phyloP scores from a whole-genome alignment of 2,888 invertebrate genomes.

The Cosmopolites sordidus region DNA sequence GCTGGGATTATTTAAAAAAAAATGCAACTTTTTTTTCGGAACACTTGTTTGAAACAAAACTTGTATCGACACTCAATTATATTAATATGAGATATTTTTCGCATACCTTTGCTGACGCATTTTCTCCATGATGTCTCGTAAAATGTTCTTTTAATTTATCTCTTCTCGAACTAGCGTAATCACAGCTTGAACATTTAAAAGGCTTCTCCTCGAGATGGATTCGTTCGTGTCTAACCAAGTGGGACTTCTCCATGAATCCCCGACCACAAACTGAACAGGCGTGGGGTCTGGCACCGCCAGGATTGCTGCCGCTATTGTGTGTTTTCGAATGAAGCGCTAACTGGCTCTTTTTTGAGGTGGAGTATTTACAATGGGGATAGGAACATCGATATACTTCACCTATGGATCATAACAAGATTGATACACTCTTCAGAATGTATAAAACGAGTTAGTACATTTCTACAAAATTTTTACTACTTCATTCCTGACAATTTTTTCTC shows the following conservation, averaged over 20 bases:
- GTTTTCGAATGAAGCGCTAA: constrained; percentile 61
- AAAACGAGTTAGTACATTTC: no score
- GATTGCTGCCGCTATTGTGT: constrained; percentile 49
- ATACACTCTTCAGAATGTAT: no score
- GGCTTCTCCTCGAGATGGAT: constrained; percentile 62
- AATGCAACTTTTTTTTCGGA: no score
- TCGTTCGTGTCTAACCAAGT: constrained; percentile 61
- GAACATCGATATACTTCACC: constrained; percentile 62
- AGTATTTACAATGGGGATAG: constrained; percentile 58
- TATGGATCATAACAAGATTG: no score
- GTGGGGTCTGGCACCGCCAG: constrained; percentile 43
- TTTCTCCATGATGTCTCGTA: constrained; percentile 52
- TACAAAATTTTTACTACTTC: no score
- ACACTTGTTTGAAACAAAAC: background rate
- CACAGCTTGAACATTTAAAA: constrained; percentile 61
- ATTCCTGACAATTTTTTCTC: no score
- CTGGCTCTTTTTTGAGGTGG: constrained; percentile 61
- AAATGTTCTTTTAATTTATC: constrained; percentile 63
- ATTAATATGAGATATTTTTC: background rate
- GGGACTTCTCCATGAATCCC: constrained; percentile 64
- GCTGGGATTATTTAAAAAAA: no score
- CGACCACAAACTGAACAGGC: constrained; percentile 48
- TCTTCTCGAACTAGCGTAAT: constrained; percentile 60
- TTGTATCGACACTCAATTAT: background rate
- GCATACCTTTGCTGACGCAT: constrained; percentile 48